Conservation (phyloP, 2,113 vertebrate species). For the Rhagologus leucostigma region DNA sequence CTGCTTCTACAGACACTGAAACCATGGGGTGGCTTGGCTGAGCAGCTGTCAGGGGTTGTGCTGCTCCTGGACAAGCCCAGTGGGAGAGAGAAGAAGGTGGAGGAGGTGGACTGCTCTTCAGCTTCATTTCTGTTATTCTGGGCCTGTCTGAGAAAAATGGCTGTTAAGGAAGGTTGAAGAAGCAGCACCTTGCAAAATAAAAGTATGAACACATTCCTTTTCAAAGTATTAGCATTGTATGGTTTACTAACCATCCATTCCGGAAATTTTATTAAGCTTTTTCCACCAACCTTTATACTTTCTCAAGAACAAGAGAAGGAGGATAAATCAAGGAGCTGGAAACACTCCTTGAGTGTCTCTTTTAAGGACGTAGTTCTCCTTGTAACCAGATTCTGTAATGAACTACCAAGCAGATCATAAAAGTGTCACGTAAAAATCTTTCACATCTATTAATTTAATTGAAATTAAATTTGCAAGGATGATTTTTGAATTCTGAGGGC, state of each 20-base stretch:
- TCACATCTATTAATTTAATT: neutral
- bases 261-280: neutral
- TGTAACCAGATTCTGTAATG: neutral
- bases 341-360: neutral
- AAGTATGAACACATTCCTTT: neutral
- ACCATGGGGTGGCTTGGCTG: fast-evolving
- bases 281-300: neutral
- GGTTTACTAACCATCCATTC: neutral
- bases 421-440: neutral
- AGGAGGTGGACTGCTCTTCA: neutral
- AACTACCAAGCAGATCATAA: neutral
- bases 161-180: neutral
- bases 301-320: neutral
- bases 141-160: fast-evolving
- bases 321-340: neutral
- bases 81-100: neutral
- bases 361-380: neutral
- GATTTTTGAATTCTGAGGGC: neutral
- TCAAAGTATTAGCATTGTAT: neutral
- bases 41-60: neutral
- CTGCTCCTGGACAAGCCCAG: too few species aligned
- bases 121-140: neutral
- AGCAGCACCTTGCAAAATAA: neutral
- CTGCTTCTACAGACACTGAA: neutral
- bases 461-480: neutral